phyloP scores from a whole-genome alignment of 2,113 vertebrate genomes.

The Calyptomena viridis region DNA sequence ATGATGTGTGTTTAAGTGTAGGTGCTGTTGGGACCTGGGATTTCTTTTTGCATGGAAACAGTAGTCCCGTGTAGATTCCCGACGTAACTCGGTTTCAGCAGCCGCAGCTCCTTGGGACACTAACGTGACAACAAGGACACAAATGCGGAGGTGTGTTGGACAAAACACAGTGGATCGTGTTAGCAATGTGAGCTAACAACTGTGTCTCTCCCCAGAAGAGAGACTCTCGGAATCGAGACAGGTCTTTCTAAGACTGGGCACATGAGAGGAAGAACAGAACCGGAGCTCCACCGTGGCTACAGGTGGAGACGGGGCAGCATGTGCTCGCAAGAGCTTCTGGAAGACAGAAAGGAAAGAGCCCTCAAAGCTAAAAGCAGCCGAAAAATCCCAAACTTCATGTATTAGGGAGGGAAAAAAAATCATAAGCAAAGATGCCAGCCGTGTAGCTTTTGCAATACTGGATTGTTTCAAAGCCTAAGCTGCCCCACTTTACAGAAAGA shows the following conservation, averaged over 20 bases:
- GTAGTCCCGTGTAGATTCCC: not conserved
- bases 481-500: not conserved
- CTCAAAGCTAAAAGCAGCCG: not conserved
- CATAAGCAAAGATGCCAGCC: not conserved
- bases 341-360: not conserved
- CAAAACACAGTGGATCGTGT: fast-evolving
- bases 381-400: not conserved
- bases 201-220: not conserved
- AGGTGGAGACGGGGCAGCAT: fast-evolving
- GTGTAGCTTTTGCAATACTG: not conserved
- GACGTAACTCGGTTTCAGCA: not conserved
- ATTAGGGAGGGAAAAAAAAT: not conserved
- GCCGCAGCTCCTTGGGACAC: not conserved
- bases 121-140: not conserved
- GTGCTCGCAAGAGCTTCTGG: not conserved
- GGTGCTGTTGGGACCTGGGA: not conserved
- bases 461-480: not conserved
- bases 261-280: fast-evolving
- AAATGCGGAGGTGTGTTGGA: not conserved
- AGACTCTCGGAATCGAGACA: not conserved
- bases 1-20: fast-evolving
- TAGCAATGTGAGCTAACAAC: fast-evolving
- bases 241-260: fast-evolving
- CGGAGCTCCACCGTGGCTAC: not conserved
- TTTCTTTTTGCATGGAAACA: not conserved